phyloP scores from a whole-genome alignment of 2,797 vertebrate genomes.

The Cuculus canorus region DNA sequence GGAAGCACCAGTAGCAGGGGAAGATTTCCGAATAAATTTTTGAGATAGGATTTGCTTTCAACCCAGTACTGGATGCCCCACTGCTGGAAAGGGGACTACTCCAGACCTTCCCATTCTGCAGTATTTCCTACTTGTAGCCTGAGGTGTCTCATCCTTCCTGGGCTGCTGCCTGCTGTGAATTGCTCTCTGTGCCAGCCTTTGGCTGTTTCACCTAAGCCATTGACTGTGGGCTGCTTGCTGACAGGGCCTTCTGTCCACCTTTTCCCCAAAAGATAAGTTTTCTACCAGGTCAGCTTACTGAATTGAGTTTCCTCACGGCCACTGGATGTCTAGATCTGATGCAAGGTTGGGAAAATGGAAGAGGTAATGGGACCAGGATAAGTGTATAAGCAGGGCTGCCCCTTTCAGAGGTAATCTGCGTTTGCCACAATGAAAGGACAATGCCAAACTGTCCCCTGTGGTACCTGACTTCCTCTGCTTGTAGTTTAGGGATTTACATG shows the following conservation, averaged over 20 bases:
- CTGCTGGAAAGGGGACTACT: neutral
- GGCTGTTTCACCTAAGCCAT: neutral
- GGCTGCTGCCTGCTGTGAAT: neutral
- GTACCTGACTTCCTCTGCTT: neutral
- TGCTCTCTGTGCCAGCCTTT: fast-evolving
- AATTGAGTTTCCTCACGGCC: neutral
- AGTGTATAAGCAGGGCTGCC: neutral
- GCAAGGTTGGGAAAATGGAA: neutral
- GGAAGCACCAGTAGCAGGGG: neutral
- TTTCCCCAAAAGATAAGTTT: neutral
- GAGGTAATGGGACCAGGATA: neutral
- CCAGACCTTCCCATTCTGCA: neutral
- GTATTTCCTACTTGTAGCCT: fast-evolving
- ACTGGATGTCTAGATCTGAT: fast-evolving
- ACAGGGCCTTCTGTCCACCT: neutral
- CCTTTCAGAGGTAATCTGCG: neutral
- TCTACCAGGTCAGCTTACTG: neutral
- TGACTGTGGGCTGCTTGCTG: neutral
- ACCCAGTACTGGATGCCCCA: fast-evolving
- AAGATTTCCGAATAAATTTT: neutral
- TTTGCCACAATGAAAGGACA: fast-evolving
- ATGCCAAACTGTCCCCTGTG: neutral
- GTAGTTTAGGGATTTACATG: neutral
- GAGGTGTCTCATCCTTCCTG: neutral
- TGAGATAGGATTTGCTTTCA: neutral